Evolutionary conservation across 2,888 invertebrate species (phyloP).

Genomic region (Drosophila anceps): DNA sequence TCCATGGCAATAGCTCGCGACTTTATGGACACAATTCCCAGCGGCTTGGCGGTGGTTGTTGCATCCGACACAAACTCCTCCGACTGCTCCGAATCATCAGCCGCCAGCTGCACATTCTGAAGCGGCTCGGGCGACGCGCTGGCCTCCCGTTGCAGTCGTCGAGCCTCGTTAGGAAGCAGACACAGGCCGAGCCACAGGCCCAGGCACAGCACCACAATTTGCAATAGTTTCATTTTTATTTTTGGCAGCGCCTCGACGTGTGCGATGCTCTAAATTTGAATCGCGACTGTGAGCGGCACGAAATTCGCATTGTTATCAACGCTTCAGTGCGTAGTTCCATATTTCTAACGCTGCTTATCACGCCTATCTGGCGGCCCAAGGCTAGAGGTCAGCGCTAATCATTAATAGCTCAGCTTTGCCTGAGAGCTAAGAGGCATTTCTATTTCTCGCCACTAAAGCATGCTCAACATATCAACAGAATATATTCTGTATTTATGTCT

Average conservation of each 20-base stretch:
- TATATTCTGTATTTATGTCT: background rate
- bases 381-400: conserved; percentile 49
- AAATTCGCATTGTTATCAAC: conserved; percentile 26
- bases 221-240: conserved; percentile 16
- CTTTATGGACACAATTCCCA: conserved; percentile 77
- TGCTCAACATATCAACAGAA: background rate
- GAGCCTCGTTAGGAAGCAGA: background rate
- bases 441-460: background rate
- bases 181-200: conserved; percentile 26
- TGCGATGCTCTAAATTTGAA: conserved; percentile 31
- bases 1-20: conserved; percentile 81
- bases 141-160: conserved; percentile 41
- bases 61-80: conserved; percentile 35
- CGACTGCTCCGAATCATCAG: background rate
- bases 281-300: conserved; percentile 31
- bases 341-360: conserved; percentile 3
- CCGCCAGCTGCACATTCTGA: background rate
- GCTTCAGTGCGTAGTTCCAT: conserved; percentile 31
- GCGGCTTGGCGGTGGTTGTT: conserved; percentile 35
- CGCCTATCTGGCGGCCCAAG: conserved; percentile 44
- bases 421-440: background rate
- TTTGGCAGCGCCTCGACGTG: conserved; percentile 28
- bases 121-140: conserved; percentile 23
- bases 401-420: conserved; percentile 13
- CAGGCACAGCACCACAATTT: conserved; percentile 17